Evolutionary conservation across 2,888 invertebrate genomes (phyloP).

Genomic region (Timema podura): DNA sequence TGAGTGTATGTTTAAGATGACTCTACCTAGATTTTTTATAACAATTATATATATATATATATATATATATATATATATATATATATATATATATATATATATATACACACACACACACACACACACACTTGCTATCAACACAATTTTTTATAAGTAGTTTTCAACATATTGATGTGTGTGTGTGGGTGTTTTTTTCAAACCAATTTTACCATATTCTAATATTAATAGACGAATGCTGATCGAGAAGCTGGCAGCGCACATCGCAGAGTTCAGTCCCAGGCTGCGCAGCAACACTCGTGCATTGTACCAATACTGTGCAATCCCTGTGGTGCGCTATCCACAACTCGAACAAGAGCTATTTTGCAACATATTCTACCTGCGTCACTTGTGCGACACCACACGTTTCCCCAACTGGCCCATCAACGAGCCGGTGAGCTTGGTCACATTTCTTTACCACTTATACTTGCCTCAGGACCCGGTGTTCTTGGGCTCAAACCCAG

Average conservation of each 20-base stretch:
- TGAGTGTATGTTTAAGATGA: no score
- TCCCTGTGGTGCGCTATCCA: slow-evolving; percentile 89
- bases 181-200: not conserved
- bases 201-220: not conserved
- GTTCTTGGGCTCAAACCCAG: no score
- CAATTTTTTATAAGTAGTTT: no score
- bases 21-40: no score
- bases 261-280: slow-evolving; percentile 95
- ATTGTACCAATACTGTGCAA: slow-evolving; percentile 90
- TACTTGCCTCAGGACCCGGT: no score
- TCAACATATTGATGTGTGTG: no score
- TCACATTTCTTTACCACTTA: no score
- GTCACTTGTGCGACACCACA: slow-evolving; percentile 86
- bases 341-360: slow-evolving; percentile 95
- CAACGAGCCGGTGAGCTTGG: slow-evolving; percentile 82
- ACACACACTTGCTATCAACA: no score
- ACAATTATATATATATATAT: no score
- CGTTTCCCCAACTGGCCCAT: slow-evolving; percentile 97
- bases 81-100: no score
- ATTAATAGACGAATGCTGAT: slow-evolving; percentile 77
- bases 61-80: no score
- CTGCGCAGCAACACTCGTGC: slow-evolving; percentile 92
- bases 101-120: no score
- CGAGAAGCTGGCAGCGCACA: slow-evolving; percentile 94
- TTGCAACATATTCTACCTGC: slow-evolving; percentile 96